A percentile compares a stretch with the other conserved stretches of the same genome.
phyloP scores from a whole-genome alignment of 2,113 vertebrate genomes.

The Noturus placidus region DNA sequence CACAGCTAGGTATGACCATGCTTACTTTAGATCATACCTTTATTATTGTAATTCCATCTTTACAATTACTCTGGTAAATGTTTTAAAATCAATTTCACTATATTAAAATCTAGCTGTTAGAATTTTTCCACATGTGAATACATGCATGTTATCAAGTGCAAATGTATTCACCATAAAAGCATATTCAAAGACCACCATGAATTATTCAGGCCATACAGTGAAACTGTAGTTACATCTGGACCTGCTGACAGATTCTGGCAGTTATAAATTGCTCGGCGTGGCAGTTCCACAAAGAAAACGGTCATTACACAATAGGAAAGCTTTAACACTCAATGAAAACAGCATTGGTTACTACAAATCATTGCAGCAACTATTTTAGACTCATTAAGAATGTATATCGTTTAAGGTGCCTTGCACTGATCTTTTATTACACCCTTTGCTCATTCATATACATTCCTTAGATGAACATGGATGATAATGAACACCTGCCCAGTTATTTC shows the following conservation, averaged over 20 bases:
- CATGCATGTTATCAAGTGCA: neutral
- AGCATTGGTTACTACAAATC: neutral
- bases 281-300: neutral
- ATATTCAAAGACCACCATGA: neutral
- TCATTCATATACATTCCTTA: slow-evolving; percentile 54
- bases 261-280: neutral
- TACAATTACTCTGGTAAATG: neutral
- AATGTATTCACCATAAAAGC: neutral
- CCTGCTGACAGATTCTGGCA: neutral
- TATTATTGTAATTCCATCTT: neutral
- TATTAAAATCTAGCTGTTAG: neutral
- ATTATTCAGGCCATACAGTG: neutral
- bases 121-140: neutral
- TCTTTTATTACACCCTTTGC: neutral
- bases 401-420: neutral
- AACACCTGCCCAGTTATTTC: slow-evolving; percentile 80
- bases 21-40: neutral
- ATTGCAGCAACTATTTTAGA: neutral
- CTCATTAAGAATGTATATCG: neutral
- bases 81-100: neutral
- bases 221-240: neutral
- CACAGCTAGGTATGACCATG: neutral
- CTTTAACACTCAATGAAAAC: neutral
- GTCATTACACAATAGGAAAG: neutral
- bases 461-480: slow-evolving; percentile 83